Evolutionary conservation across 2,113 vertebrate genomes (phyloP), one percentile per base, ranked within the genome.

Genomic region (Tragelaphus buxtoni): DNA sequence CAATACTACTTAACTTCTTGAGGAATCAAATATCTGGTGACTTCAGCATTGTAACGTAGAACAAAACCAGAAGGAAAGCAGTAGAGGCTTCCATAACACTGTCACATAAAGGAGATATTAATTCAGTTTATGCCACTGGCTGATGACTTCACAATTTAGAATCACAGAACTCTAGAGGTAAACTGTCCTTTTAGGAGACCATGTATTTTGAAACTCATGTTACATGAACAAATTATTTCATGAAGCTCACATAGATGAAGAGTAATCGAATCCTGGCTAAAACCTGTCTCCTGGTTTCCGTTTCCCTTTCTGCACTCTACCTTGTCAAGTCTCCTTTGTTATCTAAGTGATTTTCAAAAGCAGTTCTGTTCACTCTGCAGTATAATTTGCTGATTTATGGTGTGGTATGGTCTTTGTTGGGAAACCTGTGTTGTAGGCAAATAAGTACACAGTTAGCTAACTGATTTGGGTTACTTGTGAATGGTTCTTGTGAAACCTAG

Each of bases 321-420:
- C 1, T 9, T 47, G 56, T 26, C 14, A 32, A 61, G 16, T 35
- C 12, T 89, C 26, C 17, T 55, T 56, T 82, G 80, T 65, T 58
- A 81, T 22, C 47, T 24, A 51, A 51, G 77, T 1, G 42, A 9
- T 86, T 90, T 83, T 69, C 65, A 95, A 51, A 81, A 93, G 49
- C 13, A 74, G 1, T 18, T 65, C 9, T 89, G 9, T 69, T 47
- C 17, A 5, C 30, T 45, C 0, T 81, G 4, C 24, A 7, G 0
- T 61, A 9, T 85, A 74, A 39, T 65, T 72, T 84, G 65, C 82
- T 84, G 16, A 28, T 88, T 56, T 74, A 30, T 76, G 24, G n/a
- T 93, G 42, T 39, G 42, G 7, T 80, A 17, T 61, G 32, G 65
- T 88, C 45, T 87, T 92, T 74, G 42, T 35, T 51, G 2, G 76